These are phyloP conservation scores for Sarcophaga caerulescens DNA, from an alignment of 2,888 invertebrate genomes.

Conservation along the genomic window DNA sequence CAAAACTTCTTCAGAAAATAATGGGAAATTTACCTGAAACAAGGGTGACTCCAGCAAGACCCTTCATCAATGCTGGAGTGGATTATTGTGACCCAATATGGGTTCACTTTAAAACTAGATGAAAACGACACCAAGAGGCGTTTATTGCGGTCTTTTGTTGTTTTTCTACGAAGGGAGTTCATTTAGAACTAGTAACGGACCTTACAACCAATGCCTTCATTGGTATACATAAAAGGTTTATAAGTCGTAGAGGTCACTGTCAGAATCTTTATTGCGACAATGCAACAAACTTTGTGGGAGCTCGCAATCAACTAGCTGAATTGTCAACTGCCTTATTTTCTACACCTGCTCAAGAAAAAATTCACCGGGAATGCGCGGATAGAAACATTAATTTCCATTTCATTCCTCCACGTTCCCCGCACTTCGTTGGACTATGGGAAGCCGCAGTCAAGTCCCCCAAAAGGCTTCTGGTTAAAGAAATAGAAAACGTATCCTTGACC, in stretches of 20 bases:
- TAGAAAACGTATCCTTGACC: background rate
- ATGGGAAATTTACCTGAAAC: slow-evolving; percentile 30
- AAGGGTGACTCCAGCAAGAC: slow-evolving; percentile 44
- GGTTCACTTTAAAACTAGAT: slow-evolving; percentile 14
- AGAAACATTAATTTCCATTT: background rate
- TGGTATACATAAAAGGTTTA: slow-evolving; percentile 30
- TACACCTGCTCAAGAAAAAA: background rate
- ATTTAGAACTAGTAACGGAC: slow-evolving; percentile 42
- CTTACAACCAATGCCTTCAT: slow-evolving; percentile 36
- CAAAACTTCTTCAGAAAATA: slow-evolving; percentile 8
- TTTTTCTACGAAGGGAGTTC: slow-evolving; percentile 20
- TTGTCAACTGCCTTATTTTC: background rate
- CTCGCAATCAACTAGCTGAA: slow-evolving; percentile 25
- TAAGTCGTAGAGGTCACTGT: slow-evolving; percentile 29
- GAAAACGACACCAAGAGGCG: slow-evolving; percentile 6
- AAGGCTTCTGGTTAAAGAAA: background rate
- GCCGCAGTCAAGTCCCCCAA: background rate
- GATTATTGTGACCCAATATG: slow-evolving; percentile 30
- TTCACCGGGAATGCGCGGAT: background rate
- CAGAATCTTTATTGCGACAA: slow-evolving; percentile 35
- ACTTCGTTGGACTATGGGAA: background rate
- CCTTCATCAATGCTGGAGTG: slow-evolving; percentile 20
- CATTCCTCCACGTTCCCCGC: background rate
- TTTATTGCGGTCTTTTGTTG: slow-evolving; percentile 9
- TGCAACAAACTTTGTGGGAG: slow-evolving; percentile 10